These are phyloP conservation scores for Dexiosoma caninum DNA, from an alignment of 2,888 invertebrate species.

Conservation along the genomic window DNA sequence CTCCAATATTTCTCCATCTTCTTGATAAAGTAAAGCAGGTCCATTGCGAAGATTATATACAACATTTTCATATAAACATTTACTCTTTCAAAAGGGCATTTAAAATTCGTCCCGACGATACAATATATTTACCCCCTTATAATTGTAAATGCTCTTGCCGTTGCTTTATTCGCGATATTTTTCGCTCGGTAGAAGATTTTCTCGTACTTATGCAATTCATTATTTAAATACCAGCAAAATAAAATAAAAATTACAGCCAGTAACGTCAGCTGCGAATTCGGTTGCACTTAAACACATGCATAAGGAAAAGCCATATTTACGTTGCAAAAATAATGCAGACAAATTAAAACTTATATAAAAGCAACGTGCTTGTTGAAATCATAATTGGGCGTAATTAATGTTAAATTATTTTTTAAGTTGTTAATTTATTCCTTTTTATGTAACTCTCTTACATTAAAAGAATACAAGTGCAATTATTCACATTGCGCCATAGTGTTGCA, in stretches of 20 bases:
- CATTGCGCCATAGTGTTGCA: background rate
- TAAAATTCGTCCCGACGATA: background rate
- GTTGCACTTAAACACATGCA: too few species aligned
- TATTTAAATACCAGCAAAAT: background rate
- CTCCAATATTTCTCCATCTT: too few species aligned
- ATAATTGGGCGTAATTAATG: conserved; percentile 46
- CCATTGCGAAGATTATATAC: too few species aligned
- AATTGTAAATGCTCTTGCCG: too few species aligned
- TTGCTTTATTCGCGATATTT: too few species aligned
- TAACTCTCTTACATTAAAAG: background rate
- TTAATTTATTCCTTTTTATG: conserved; percentile 32
- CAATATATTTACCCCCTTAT: too few species aligned
- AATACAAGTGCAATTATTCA: background rate
- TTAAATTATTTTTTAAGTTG: conserved; percentile 37
- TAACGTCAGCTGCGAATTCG: background rate
- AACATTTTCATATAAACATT: too few species aligned
- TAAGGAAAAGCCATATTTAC: background rate
- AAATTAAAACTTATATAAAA: conserved; percentile 3
- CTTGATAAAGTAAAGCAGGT: too few species aligned
- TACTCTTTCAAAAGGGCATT: too few species aligned
- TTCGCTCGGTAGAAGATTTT: background rate
- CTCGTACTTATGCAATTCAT: background rate
- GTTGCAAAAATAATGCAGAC: background rate
- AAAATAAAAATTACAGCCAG: background rate
- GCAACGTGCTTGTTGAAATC: conserved; percentile 14